Percentiles rank a stretch among this genome's conserved stretches.
Evolutionary conservation across 2,797 vertebrate species (phyloP).

Genomic region (Anguilla obscura): DNA sequence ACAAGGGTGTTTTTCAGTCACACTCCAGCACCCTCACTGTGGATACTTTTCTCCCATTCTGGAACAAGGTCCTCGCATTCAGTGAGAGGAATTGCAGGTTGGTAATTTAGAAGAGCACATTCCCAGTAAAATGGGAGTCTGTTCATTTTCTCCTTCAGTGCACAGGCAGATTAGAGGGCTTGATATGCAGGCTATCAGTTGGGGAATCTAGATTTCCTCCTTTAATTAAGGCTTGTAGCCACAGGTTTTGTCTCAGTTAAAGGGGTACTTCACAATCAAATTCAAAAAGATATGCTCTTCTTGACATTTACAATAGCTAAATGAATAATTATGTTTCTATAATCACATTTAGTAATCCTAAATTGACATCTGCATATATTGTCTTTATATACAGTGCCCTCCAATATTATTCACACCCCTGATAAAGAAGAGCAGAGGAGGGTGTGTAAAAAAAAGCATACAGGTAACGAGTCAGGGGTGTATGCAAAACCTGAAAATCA

Average conservation of each 20-base stretch:
- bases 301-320: neutral
- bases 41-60: neutral
- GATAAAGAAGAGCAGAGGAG: neutral
- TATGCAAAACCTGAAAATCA: neutral
- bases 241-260: slow-evolving; percentile 10
- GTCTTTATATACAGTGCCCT: neutral
- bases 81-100: slow-evolving; percentile 5
- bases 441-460: neutral
- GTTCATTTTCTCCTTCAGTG: slow-evolving; percentile 22
- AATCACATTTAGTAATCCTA: neutral
- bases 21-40: neutral
- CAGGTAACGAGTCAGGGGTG: neutral
- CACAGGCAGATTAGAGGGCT: slow-evolving; percentile 12
- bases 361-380: neutral
- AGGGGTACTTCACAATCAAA: neutral
- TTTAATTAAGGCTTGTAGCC: slow-evolving; percentile 18
- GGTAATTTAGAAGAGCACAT: slow-evolving; percentile 11
- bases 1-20: slow-evolving; percentile 3
- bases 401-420: neutral
- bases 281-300: neutral
- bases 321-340: neutral
- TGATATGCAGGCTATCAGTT: slow-evolving; percentile 21
- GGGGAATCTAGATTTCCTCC: slow-evolving; percentile 5
- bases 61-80: neutral
- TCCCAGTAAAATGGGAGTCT: neutral